A percentile compares a stretch with the other conserved stretches of the same genome.
These are phyloP conservation scores for Branchinecta lynchi DNA, from an alignment of 1,140 invertebrate genomes.

Conservation along the genomic window DNA sequence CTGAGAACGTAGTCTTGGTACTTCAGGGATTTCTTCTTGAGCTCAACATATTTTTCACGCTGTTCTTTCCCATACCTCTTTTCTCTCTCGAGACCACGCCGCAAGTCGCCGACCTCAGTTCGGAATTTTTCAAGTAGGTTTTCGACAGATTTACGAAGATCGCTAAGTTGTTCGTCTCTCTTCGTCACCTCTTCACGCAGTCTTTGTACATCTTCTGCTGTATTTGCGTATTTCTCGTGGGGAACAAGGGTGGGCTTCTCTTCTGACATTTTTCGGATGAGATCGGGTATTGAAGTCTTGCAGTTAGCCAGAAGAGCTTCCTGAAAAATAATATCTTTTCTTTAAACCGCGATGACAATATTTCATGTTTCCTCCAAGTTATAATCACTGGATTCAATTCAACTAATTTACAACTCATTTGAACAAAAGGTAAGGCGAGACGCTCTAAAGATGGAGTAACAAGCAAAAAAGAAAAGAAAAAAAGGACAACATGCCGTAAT, in stretches of 20 bases:
- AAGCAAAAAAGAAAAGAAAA: too few relatives aligned
- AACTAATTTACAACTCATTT: too few relatives aligned
- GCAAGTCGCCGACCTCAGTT: background rate
- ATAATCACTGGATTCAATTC: too few relatives aligned
- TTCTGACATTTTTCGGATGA: background rate
- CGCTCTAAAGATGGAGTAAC: too few relatives aligned
- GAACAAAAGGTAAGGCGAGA: too few relatives aligned
- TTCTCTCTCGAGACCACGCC: background rate
- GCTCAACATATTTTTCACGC: background rate
- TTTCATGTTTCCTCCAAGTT: too few relatives aligned
- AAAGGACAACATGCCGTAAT: too few relatives aligned
- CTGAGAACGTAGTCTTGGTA: background rate
- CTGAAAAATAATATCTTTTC: background rate
- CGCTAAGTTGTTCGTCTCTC: background rate
- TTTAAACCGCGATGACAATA: too few relatives aligned
- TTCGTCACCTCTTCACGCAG: background rate
- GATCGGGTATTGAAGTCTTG: background rate
- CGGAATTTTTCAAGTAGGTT: background rate
- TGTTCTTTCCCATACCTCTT: conserved; percentile 1
- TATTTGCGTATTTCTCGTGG: background rate
- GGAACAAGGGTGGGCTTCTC: background rate
- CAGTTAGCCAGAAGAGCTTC: background rate
- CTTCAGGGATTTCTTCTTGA: background rate
- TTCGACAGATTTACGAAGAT: background rate
- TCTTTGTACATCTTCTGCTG: background rate